Evolutionary conservation across 2,113 vertebrate species (phyloP).

Genomic region (Chaetops frenatus): DNA sequence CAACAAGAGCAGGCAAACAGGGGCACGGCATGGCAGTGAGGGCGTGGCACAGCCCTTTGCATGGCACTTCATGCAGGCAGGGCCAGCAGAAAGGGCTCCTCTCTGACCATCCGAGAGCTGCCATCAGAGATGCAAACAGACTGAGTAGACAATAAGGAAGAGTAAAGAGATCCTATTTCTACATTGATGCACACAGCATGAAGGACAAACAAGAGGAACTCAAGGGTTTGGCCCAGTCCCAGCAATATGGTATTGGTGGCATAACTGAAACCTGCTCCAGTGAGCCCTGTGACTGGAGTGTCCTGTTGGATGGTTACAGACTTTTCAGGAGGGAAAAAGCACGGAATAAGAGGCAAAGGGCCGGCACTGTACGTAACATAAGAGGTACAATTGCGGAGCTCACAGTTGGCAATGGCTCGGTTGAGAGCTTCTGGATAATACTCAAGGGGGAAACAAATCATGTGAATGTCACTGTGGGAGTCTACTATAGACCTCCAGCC

Average conservation of each 20-base stretch:
- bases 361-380: not conserved
- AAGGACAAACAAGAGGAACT: not conserved
- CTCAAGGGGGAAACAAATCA: not conserved
- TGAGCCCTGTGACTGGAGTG: not conserved
- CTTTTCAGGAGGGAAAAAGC: not conserved
- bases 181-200: not conserved
- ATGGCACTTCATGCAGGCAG: too few species aligned
- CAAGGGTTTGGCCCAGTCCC: not conserved
- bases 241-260: not conserved
- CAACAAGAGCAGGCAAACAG: not conserved
- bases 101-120: rapidly evolving
- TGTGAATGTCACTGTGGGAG: not conserved
- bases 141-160: not conserved
- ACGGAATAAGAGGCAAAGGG: not conserved
- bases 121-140: not conserved
- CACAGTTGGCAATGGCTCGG: not conserved
- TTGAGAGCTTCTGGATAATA: not conserved
- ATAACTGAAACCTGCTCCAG: not conserved
- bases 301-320: not conserved
- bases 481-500: not conserved
- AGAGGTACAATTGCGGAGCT: not conserved
- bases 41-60: too few species aligned
- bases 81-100: not conserved
- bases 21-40: rapidly evolving
- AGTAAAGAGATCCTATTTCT: not conserved